A percentile compares a stretch with the other conserved stretches of the same genome.
Conservation (phyloP, 2,888 invertebrate genomes). For the Cyclophora punctaria region DNA sequence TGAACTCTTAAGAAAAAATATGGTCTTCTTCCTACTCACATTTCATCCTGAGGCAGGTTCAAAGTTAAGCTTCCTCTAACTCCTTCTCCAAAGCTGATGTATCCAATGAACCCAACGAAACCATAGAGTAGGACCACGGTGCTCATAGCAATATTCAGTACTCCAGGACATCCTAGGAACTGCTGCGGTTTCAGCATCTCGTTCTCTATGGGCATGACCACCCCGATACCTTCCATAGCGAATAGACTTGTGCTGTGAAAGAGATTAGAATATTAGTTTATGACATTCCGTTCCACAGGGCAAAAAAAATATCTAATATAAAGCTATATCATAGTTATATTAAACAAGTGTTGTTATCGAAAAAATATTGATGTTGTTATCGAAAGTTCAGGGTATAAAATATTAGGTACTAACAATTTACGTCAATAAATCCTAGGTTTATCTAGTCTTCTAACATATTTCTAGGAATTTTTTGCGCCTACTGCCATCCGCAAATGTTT, state of each 20-base stretch:
- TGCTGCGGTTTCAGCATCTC: conserved; percentile 89
- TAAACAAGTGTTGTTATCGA: too few species aligned
- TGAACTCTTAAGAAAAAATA: neutral
- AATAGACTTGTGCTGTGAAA: conserved; percentile 88
- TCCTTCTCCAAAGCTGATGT: conserved; percentile 84
- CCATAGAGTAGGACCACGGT: conserved; percentile 86
- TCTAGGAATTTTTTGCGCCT: too few species aligned
- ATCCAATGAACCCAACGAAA: conserved; percentile 92
- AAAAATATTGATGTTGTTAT: too few species aligned
- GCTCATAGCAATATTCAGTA: conserved; percentile 90
- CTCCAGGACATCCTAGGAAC: conserved; percentile 88
- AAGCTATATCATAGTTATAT: too few species aligned
- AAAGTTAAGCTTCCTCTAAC: conserved; percentile 87
- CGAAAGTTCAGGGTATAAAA: too few species aligned
- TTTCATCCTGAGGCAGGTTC: conserved; percentile 81
- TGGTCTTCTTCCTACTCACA: conserved; percentile 67
- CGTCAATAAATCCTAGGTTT: too few species aligned
- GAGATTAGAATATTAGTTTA: too few species aligned
- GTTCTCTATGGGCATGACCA: conserved; percentile 95
- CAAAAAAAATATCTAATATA: too few species aligned
- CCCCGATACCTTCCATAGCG: conserved; percentile 97
- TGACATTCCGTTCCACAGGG: too few species aligned
- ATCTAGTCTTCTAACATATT: too few species aligned
- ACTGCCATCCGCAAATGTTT: too few species aligned
- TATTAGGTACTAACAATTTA: too few species aligned